Percentiles rank a stretch among this genome's conserved stretches.
These are phyloP conservation scores for Brenthis ino DNA, from an alignment of 2,888 invertebrate species.

Conservation along the genomic window DNA sequence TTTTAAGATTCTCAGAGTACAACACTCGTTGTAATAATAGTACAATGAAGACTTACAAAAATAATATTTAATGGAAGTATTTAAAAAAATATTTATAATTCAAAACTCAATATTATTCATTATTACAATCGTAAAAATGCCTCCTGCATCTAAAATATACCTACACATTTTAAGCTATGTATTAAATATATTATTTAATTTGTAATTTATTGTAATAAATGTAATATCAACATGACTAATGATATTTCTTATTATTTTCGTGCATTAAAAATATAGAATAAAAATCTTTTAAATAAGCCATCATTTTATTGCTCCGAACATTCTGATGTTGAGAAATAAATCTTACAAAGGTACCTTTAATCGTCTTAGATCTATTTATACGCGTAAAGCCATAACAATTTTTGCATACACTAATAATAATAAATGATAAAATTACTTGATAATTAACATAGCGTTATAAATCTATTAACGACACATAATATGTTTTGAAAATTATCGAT, in stretches of 20 bases:
- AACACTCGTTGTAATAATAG: slow-evolving; percentile 10
- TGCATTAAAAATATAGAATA: not conserved
- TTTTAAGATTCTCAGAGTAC: slow-evolving; percentile 13
- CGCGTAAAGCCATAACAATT: slow-evolving; percentile 59
- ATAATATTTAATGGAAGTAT: slow-evolving; percentile 2
- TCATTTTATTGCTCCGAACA: slow-evolving; percentile 14
- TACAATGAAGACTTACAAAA: slow-evolving; percentile 11
- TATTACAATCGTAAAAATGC: slow-evolving; percentile 4
- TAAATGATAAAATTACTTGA: too few species aligned
- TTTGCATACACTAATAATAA: slow-evolving; percentile 47
- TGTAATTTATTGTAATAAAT: slow-evolving; percentile 22
- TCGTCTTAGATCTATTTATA: slow-evolving; percentile 74
- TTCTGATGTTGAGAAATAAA: slow-evolving; percentile 37
- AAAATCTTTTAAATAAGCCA: slow-evolving; percentile 9
- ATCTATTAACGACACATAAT: too few species aligned
- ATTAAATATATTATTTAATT: not conserved
- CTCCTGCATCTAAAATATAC: not conserved
- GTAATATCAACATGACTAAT: not conserved
- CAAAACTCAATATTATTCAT: too few species aligned
- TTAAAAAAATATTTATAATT: too few species aligned
- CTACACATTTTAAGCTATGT: not conserved
- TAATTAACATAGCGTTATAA: too few species aligned
- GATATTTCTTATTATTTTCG: not conserved
- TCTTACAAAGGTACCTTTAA: slow-evolving; percentile 66
- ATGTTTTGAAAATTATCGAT: too few species aligned